A percentile compares a stretch with the other conserved stretches of the same genome.
phyloP scores from a whole-genome alignment of 2,113 vertebrate genomes.

The Riparia riparia region DNA sequence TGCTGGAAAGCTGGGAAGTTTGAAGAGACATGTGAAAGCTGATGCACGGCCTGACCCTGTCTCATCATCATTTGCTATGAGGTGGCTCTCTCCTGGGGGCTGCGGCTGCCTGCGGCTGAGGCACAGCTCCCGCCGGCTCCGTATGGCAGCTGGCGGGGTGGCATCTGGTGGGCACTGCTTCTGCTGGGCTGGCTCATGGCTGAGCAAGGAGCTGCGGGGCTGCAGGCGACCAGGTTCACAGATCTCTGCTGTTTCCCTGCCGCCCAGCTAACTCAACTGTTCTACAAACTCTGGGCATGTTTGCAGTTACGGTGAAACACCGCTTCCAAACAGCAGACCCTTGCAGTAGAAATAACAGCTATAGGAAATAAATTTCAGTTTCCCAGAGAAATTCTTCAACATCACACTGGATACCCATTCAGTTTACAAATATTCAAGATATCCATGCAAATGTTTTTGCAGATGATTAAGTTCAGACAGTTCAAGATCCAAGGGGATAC shows the following conservation, averaged over 20 bases:
- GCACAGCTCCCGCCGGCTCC: background rate
- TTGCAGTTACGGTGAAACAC: background rate
- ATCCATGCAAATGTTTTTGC: background rate
- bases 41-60: background rate
- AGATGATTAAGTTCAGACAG: background rate
- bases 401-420: background rate
- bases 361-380: background rate
- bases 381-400: background rate
- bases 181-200: background rate
- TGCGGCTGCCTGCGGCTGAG: background rate
- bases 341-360: background rate
- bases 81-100: background rate
- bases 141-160: rapidly evolving
- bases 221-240: background rate
- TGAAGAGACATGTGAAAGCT: background rate
- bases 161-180: background rate
- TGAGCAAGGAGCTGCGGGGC: background rate
- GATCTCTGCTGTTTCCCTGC: background rate
- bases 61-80: conserved; percentile 7
- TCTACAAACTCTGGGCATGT: background rate
- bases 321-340: background rate
- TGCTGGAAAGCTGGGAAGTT: conserved; percentile 26
- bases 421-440: background rate
- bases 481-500: background rate
- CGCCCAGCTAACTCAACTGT: background rate